Base-by-base conservation (phyloP, 2,797 vertebrate species). In the Acrocephalus scirpaceus region DNA sequence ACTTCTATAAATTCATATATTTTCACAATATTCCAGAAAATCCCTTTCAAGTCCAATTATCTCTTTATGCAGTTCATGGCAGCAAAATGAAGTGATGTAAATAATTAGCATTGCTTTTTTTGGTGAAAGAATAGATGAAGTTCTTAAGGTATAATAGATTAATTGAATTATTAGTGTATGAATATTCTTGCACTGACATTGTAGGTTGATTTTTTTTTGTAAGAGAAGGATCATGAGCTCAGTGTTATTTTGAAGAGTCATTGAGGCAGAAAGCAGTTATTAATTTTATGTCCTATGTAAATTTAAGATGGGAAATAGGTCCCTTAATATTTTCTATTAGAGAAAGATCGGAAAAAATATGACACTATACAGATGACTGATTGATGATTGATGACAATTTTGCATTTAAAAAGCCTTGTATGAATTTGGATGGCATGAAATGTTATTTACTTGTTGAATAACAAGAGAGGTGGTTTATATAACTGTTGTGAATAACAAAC, bases 321-420 rank as follows among this genome's bases (percentile, higher is more conserved):
- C 34, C 11, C 50, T 89, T 80, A 89, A 87, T 71, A 16, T 87
- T 91, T 91, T 74, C 22, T 89, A 32, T 73, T 94, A 86, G 66
- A 79, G 74, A 90, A 73, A 73, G 76, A 86, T 23, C 91, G 60
- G 36, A 32, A 73, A 86, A 92, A 71, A 60, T 26, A 57, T 40
- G 22, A 87, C 44, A 70, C 17, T 57, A 2, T 72, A 36, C 53
- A 61, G 53, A 76, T 70, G 36, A 57, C 40, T 61, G 88, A 57
- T 48, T 78, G 29, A 70, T 66, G 89, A 92, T 44, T 94, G 94
- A 88, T 90, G 85, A 80, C 61, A 92, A 23, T 87, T 96, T 87
- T 91, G 50, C 47, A 80, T 94, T 89, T 93, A 54, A 91, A 94
- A 92, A 61, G 9, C 34, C 64, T 71, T 83, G 53, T 82, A 56